Evolutionary conservation across 37 sponge, comb jelly and placozoan species (phyloP).

Genomic region (Chondrilla cf. caribensis): DNA sequence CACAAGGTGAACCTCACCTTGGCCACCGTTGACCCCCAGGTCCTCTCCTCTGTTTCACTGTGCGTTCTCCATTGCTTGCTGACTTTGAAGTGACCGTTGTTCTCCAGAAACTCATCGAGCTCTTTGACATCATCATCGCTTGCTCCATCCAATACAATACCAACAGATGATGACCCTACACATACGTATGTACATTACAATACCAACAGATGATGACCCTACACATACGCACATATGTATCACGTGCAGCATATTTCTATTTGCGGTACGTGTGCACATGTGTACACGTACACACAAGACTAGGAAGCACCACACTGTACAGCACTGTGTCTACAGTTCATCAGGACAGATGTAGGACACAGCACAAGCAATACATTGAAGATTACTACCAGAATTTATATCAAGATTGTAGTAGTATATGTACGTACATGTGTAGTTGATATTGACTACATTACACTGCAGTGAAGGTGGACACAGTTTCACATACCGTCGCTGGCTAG

Average conservation of each 20-base stretch:
- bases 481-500: conserved; percentile 44
- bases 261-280: no score
- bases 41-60: background rate
- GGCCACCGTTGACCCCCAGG: background rate
- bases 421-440: background rate
- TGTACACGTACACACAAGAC: no score
- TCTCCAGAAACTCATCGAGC: conserved; percentile 19
- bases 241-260: no score
- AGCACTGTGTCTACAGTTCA: background rate
- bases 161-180: conserved; percentile 27
- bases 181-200: no score
- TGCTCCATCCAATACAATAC: conserved; percentile 39
- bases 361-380: background rate
- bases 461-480: background rate
- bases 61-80: background rate
- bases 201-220: background rate
- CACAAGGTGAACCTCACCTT: background rate
- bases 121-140: conserved; percentile 27
- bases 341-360: background rate
- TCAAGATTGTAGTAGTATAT: no score
- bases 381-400: background rate
- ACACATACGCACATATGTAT: background rate
- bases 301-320: no score
- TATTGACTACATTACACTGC: background rate
- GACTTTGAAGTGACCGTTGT: background rate